Evolutionary conservation across 2,113 vertebrate species (phyloP), one percentile per base, ranked within the genome.

Genomic region (Nycticryphes semicollaris): DNA sequence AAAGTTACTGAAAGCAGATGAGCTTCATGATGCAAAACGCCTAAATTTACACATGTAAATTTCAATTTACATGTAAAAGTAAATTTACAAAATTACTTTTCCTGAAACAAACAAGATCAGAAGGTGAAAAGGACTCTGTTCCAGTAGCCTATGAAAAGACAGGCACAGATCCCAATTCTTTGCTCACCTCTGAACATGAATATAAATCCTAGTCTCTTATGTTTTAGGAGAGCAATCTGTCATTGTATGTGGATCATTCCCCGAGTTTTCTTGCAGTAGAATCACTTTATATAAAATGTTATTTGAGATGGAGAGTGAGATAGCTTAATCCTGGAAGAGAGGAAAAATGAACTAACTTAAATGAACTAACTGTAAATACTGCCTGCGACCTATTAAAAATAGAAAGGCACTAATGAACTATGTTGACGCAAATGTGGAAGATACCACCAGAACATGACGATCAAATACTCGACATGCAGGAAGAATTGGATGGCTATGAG

Each of bases 11-110:
- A 64, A 30, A 87, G 2, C 6, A 84, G 21, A 69, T 0, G 14
- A 69, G 11, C 25, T 73, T 73, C 53, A 35, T 1, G 56, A 22
- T 19, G 35, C 41, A 60, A 68, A 79, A 0, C 0, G 0, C 3
- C 7, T 53, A 28, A 16, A 48, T 70, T 81, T 59, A 45, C 16
- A 50, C 21, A 64, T 6, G 13, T 14, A 51, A 33, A 50, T 14
- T 48, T 48, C 24, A 9, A 60, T 74, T 74, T 54, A 37, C 15
- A 48, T 37, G 5, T 19, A 47, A 69, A 69, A 82, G 4, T 22
- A 68, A 92, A 47, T 24, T 24, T 56, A 21, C 4, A 33, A 19
- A 25, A 53, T 77, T 66, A 17, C 6, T 70, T 54, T n/a, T 54
- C 19, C 24, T 54, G 16, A 59, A 77, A 51, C 7, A 93, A 67